phyloP scores from a whole-genome alignment of 1,140 invertebrate species.

The Lycorma delicatula region DNA sequence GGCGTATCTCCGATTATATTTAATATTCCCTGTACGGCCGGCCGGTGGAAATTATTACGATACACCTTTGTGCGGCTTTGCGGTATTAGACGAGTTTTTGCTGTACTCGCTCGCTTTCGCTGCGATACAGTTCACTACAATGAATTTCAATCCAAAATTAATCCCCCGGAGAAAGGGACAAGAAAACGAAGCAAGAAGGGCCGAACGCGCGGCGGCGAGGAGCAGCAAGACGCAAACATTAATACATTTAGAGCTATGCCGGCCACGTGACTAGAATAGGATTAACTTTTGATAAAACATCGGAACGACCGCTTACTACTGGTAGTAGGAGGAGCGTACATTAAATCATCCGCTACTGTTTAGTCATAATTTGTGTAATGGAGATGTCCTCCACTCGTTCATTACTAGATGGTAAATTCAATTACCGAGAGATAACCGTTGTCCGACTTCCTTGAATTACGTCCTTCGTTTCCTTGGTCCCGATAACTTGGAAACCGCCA shows the following conservation, averaged over 20 bases:
- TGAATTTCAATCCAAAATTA: constrained; percentile 4
- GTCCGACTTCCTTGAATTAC: background rate
- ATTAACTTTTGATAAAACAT: constrained; percentile 5
- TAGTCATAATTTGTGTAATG: constrained; percentile 2
- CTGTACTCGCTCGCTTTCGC: background rate
- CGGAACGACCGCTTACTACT: background rate
- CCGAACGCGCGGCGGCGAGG: background rate
- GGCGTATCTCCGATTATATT: background rate
- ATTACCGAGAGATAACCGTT: constrained; percentile 7
- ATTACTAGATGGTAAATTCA: constrained; percentile 4
- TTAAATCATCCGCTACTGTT: background rate
- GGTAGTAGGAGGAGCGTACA: no score
- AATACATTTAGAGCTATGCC: background rate
- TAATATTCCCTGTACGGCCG: background rate
- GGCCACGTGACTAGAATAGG: background rate
- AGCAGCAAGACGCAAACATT: background rate
- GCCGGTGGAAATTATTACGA: background rate
- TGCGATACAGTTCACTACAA: background rate
- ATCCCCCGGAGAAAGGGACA: background rate
- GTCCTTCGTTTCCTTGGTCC: background rate
- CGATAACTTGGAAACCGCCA: background rate
- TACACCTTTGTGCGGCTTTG: background rate
- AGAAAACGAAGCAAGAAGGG: background rate
- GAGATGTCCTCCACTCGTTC: background rate
- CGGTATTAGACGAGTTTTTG: background rate